phyloP scores from a whole-genome alignment of 2,888 invertebrate genomes.

The Pterostichus niger region DNA sequence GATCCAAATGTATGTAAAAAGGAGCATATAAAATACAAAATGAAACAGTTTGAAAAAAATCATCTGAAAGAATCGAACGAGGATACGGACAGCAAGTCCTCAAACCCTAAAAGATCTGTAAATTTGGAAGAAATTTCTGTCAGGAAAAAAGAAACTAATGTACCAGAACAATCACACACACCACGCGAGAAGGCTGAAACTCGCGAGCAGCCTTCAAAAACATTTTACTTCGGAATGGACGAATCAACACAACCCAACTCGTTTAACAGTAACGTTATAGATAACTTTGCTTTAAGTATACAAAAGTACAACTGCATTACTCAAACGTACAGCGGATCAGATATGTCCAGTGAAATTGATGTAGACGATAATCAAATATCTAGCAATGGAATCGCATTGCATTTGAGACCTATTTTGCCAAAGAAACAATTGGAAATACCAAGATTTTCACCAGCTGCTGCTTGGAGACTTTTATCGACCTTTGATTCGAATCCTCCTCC shows the following conservation, averaged over 20 bases:
- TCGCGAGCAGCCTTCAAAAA: conserved; percentile 77
- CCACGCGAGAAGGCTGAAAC: conserved; percentile 67
- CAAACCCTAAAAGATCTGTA: conserved; percentile 40
- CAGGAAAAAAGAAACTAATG: no score
- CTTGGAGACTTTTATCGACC: conserved; percentile 87
- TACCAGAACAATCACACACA: no score
- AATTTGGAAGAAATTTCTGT: conserved; percentile 72
- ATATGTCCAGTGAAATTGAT: conserved; percentile 80
- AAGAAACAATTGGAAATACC: conserved; percentile 88
- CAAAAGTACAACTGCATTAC: conserved; percentile 69
- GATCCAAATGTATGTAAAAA: conserved; percentile 75
- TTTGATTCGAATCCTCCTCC: conserved; percentile 78
- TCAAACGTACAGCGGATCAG: conserved; percentile 79
- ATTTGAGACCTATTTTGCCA: conserved; percentile 88
- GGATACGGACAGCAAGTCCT: conserved; percentile 5
- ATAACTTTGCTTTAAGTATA: conserved; percentile 70
- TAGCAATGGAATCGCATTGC: conserved; percentile 83
- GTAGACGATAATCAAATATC: conserved; percentile 75
- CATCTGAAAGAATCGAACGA: conserved; percentile 76
- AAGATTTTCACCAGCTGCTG: conserved; percentile 89
- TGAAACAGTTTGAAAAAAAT: conserved; percentile 78
- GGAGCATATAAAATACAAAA: conserved; percentile 78
- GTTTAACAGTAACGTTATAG: conserved; percentile 67
- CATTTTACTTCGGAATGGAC: conserved; percentile 91
- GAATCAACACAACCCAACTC: conserved; percentile 73